Conservation (phyloP, 2,113 vertebrate species). For the Pagrus major region DNA sequence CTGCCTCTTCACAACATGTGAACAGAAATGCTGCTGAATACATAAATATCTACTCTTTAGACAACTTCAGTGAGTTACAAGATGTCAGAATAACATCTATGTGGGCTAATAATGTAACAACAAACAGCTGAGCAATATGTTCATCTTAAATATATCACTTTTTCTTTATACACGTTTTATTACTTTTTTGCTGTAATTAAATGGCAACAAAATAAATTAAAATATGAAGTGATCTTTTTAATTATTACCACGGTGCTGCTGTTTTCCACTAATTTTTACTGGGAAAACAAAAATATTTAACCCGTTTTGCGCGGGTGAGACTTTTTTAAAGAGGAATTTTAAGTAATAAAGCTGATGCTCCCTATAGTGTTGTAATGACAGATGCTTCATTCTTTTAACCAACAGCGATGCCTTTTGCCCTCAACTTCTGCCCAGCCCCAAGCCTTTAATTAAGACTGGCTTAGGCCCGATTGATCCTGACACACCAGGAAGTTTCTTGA, state of each 20-base stretch:
- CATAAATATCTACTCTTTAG: background rate
- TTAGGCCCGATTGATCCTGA: slow-evolving; percentile 86
- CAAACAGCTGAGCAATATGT: background rate
- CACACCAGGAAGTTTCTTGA: slow-evolving; percentile 86
- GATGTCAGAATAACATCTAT: slow-evolving; percentile 11
- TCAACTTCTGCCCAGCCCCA: slow-evolving; percentile 78
- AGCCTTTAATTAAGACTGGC: slow-evolving; percentile 88
- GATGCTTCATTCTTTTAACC: slow-evolving; percentile 79
- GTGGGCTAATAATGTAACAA: background rate
- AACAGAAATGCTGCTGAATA: background rate
- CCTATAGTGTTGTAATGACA: slow-evolving; percentile 76
- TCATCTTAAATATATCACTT: too few species aligned
- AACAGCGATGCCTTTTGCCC: slow-evolving; percentile 81
- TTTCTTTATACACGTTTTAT: too few species aligned
- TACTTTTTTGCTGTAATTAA: background rate
- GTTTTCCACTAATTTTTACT: background rate
- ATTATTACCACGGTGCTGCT: background rate
- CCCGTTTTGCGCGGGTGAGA: slow-evolving; percentile 11
- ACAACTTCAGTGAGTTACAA: slow-evolving; percentile 1
- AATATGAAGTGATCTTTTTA: background rate
- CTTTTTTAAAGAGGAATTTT: slow-evolving; percentile 68
- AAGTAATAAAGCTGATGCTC: slow-evolving; percentile 73
- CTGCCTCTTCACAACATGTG: background rate
- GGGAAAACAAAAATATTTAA: slow-evolving; percentile 9
- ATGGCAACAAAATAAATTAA: background rate